Conservation (phyloP, 2,888 invertebrate species). For the Ferdinandea cuprea region DNA sequence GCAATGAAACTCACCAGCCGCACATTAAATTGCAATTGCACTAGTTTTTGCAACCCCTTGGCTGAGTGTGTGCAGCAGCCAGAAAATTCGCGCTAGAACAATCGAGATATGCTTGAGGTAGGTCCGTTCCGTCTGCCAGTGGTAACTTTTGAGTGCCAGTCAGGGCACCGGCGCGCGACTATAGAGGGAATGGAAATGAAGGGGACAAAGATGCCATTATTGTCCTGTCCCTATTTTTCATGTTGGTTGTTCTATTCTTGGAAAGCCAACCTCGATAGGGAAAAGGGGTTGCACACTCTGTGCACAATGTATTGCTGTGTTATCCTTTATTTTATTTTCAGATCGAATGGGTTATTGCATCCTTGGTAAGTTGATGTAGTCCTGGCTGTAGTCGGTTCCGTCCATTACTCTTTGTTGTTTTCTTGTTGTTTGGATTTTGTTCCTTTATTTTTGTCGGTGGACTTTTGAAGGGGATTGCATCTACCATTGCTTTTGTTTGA, state of each 20-base stretch:
- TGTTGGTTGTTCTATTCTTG: constrained; percentile 56
- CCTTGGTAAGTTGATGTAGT: constrained; percentile 27
- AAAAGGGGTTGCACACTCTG: constrained; percentile 46
- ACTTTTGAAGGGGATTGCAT: constrained; percentile 40
- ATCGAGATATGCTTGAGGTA: constrained; percentile 66
- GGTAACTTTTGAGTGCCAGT: constrained; percentile 6
- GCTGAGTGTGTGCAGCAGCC: constrained; percentile 42
- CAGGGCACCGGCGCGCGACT: not conserved
- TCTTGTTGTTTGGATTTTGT: constrained; percentile 9
- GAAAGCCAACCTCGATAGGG: constrained; percentile 31
- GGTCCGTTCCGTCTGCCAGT: constrained; percentile 47
- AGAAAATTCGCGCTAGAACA: constrained; percentile 56
- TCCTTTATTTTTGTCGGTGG: constrained; percentile 1
- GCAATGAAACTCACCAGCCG: constrained; percentile 24
- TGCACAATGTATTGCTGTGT: constrained; percentile 15
- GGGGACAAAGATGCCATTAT: constrained; percentile 29
- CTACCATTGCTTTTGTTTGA: constrained; percentile 43
- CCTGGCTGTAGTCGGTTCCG: constrained; percentile 29
- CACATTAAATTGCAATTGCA: constrained; percentile 47
- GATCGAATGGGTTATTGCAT: constrained; percentile 52
- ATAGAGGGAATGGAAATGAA: constrained; percentile 27
- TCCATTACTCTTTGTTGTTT: constrained; percentile 49
- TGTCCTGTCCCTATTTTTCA: constrained; percentile 58
- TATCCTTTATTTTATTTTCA: constrained; percentile 42
- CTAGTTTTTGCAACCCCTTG: constrained; percentile 59